Base-by-base conservation (phyloP, 2,888 invertebrate species). In the Dicyrtomina minuta region DNA sequence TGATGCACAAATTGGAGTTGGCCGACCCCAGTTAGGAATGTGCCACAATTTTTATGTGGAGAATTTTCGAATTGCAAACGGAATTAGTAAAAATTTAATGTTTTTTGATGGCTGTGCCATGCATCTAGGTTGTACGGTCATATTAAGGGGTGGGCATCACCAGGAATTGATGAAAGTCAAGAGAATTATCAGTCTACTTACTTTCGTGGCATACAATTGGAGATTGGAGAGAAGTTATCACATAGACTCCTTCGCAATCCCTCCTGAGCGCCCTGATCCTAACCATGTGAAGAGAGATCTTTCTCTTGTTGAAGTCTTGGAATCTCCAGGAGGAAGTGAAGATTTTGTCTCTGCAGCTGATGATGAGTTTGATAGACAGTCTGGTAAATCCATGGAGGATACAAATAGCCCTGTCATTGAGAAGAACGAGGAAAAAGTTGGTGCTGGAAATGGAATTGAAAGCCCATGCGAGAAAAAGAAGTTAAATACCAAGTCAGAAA, bases 61-160 rank as follows among this genome's bases (percentile, higher is more conserved):
- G 74, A 85, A 81, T 70, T 87, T 85, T 77, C 80, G 81, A 27
- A 82, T 83, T 62, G 83, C 85, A 3, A 82, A 81, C 74, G 85
- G 86, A 84, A 80, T 80, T 79, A 83, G 84, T 26, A 98, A 98
- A 84, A 93, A 93, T 0, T 83, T 98, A 39, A 93, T 98, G 92
- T 91, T 92, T 77, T 89, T 97, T 77, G 96, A 96, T 82, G 94
- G 95, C 6, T 91, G 96, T 76, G 89, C 91, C 0, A 88, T 89
- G 79, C 88, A 91, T 79, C 84, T 94, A 1, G 95, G 93, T 0
- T 92, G 93, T 75, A 93, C 96, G 20, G 89, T 97, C 53, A 82
- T 96, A 2, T 83, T 98, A 1, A 86, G 94, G n/a, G 96, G 96
- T 0, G 85, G 85, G 1, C 84, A 86, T 0, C 82, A 85, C 67